phyloP scores from a whole-genome alignment of 2,797 vertebrate species.

The Megalops cyprinoides region DNA sequence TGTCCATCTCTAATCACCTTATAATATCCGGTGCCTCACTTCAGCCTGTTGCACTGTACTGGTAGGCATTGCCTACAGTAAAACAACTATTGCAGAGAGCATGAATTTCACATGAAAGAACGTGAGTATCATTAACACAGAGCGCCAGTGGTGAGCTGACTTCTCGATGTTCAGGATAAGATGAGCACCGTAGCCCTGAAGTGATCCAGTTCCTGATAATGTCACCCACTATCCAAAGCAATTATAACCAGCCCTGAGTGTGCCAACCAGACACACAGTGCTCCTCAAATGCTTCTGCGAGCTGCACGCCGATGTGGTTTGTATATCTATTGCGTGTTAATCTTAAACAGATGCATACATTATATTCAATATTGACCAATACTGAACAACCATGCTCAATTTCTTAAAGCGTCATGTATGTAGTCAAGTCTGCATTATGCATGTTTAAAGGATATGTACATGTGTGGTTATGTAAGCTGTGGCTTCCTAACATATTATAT shows the following conservation, averaged over 20 bases:
- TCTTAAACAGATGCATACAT: neutral
- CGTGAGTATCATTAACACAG: neutral
- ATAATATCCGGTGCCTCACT: neutral
- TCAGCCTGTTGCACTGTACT: neutral
- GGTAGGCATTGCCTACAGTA: neutral
- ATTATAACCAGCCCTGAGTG: neutral
- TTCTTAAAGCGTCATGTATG: no score
- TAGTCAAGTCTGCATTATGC: no score
- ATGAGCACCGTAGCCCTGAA: neutral
- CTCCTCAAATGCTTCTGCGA: neutral
- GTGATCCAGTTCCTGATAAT: neutral
- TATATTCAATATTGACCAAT: neutral
- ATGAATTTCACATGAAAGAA: conserved; percentile 13
- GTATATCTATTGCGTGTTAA: neutral
- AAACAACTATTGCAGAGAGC: neutral
- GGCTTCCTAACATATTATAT: no score
- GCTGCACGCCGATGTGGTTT: neutral
- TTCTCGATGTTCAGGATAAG: neutral
- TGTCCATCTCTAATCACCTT: neutral
- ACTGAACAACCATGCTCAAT: no score
- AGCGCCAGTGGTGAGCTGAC: neutral
- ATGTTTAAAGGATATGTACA: no score
- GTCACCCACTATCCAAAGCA: neutral
- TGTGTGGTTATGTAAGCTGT: no score
- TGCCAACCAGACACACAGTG: neutral